Evolutionary conservation across 2,797 vertebrate species (phyloP).

Genomic region (Acanthiza pusilla): DNA sequence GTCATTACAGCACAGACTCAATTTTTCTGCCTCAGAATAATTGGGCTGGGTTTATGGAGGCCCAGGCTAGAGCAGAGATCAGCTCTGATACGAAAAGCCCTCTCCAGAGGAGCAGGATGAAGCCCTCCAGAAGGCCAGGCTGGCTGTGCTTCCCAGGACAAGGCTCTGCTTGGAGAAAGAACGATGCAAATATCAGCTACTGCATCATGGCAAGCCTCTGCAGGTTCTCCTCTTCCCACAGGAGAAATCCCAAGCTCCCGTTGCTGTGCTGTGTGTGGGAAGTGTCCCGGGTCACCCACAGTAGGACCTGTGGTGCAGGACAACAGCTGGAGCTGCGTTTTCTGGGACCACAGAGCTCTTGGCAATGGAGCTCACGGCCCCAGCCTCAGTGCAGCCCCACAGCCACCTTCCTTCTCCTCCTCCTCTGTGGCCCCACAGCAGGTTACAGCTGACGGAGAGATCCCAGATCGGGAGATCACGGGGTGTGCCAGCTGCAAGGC

Average conservation of each 20-base stretch:
- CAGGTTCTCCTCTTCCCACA: neutral
- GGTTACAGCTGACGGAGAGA: neutral
- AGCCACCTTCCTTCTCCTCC: neutral
- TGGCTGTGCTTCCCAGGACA: neutral
- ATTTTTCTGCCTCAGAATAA: neutral
- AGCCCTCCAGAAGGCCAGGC: neutral
- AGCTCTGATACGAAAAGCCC: neutral
- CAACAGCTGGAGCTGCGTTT: neutral
- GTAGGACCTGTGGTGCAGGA: neutral
- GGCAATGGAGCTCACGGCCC: neutral
- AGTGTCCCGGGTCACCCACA: neutral
- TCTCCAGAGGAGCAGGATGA: neutral
- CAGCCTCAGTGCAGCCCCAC: neutral
- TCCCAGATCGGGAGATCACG: neutral
- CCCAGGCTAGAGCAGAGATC: neutral
- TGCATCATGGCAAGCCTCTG: neutral
- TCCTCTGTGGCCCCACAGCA: fast-evolving
- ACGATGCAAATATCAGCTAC: fast-evolving
- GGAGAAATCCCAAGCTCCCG: neutral
- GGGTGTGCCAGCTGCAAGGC: slow-evolving; percentile 18
- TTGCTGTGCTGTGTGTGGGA: neutral
- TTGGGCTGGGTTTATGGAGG: neutral
- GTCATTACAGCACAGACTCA: neutral
- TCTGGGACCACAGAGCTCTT: neutral
- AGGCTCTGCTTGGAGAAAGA: neutral